Conservation (phyloP, 2,888 invertebrate species). For the Apamea crenata region DNA sequence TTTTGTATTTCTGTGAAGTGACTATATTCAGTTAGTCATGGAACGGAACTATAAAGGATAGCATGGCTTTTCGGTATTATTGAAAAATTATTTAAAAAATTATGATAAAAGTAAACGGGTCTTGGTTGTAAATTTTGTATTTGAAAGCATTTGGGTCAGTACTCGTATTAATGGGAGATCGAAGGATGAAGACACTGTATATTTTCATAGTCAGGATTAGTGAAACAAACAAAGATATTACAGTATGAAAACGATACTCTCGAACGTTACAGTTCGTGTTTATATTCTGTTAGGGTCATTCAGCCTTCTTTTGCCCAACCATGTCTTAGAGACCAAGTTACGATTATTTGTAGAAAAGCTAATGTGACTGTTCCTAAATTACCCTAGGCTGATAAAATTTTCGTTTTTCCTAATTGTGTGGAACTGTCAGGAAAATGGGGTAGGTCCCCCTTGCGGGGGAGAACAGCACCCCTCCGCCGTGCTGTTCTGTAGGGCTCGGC, state of each 20-base stretch:
- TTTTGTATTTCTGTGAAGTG: background rate
- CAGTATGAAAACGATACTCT: background rate
- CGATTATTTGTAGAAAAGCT: background rate
- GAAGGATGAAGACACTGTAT: background rate
- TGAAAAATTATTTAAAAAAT: background rate
- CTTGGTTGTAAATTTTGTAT: background rate
- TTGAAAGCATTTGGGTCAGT: background rate
- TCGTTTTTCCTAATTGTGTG: too few species aligned
- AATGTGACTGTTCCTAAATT: too few species aligned
- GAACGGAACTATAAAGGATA: background rate
- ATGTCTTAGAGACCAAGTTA: background rate
- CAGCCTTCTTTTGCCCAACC: too few species aligned
- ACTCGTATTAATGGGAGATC: background rate
- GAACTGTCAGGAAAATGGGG: too few species aligned
- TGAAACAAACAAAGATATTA: slow-evolving; percentile 4
- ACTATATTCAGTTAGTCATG: background rate
- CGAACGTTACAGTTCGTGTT: background rate
- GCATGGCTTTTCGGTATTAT: background rate
- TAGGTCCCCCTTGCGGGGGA: too few species aligned
- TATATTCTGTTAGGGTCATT: background rate
- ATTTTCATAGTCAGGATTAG: background rate
- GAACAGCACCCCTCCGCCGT: too few species aligned
- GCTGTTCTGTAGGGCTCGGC: too few species aligned
- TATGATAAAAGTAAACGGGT: too few species aligned
- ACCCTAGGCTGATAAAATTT: too few species aligned